phyloP scores from a whole-genome alignment of 2,888 invertebrate genomes.

The Agapostemon virescens region DNA sequence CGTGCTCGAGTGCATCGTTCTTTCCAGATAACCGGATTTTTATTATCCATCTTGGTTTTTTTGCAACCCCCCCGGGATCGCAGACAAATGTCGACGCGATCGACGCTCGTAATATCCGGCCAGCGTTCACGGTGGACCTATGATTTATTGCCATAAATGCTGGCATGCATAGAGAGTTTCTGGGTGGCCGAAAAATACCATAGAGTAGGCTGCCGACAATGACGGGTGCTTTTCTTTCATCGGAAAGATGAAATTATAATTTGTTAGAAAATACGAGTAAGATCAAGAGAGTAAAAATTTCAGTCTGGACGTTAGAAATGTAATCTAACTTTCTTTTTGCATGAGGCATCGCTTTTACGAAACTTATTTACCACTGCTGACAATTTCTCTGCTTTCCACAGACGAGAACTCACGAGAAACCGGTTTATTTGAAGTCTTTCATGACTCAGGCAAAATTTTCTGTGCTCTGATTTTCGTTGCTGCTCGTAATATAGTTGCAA shows the following conservation, averaged over 20 bases:
- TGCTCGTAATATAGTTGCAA: not conserved
- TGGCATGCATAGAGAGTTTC: not conserved
- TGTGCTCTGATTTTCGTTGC: not conserved
- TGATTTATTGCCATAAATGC: slow-evolving; percentile 10
- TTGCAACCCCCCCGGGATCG: not conserved
- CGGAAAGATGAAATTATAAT: too few species aligned
- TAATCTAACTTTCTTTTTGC: not conserved
- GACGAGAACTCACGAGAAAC: slow-evolving; percentile 5
- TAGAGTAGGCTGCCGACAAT: slow-evolving; percentile 5
- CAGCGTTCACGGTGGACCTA: not conserved
- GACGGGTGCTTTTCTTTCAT: not conserved
- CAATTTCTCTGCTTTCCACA: not conserved
- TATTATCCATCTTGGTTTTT: slow-evolving; percentile 34
- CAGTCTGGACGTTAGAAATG: not conserved
- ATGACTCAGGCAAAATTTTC: not conserved
- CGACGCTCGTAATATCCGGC: slow-evolving; percentile 19
- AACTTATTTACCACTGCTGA: slow-evolving; percentile 1
- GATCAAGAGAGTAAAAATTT: not conserved
- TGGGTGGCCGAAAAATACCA: not conserved
- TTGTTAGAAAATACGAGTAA: not conserved
- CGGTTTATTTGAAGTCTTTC: not conserved
- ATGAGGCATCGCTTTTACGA: not conserved
- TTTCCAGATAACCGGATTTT: slow-evolving; percentile 45
- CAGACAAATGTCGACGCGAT: slow-evolving; percentile 14
- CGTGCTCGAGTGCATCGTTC: slow-evolving; percentile 44